Base-by-base conservation (phyloP, 1,140 invertebrate species). In the Fopius arisanus region DNA sequence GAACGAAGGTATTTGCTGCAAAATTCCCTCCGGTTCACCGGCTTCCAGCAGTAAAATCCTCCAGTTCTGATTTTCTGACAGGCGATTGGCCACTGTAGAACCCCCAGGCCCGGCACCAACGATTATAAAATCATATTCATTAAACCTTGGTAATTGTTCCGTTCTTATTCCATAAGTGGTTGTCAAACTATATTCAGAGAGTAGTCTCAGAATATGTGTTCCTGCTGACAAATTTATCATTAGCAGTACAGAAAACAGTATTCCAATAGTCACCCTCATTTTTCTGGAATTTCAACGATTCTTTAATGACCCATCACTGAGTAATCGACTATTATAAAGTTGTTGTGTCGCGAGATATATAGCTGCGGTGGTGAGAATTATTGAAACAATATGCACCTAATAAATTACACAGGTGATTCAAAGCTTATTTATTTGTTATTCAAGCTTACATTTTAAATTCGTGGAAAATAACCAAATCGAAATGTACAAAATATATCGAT, bases 101-200 rank as follows among this genome's bases (percentile, higher is more conserved):
- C 92, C 92, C 0, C 89, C 89, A 0, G 91, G 90, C 21, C 92
- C 92, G 1, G 90, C 90, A 10, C 92, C 92, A 0, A 90, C 86
- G 0, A 90, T 74, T 16, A 90, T 85, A 48, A 90, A 89, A 43
- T 90, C 89, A 75, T 88, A 89, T 9, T 73, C 75, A 3, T 43
- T 78, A 9, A 70, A 26, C 2, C 12, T 75, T 12, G 76, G 67
- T 3, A 76, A 73, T 70, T 76, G 28, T 31, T 77, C 19, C 0
- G 69, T 75, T 14, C n/a, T 23, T 16, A 75, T 75, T 6, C 74
- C 70, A 70, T 71, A 76, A 73, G 26, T 59, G n/a, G 5, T 3
- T 40, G 74, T 31, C 16, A 33, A 29, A 33, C 62, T 29, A 65
- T 65, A 65, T 33, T 29, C 9, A 10, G 26, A 9, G n/a, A 65